phyloP scores from a whole-genome alignment of 2,113 vertebrate genomes.

The Cromileptes altivelis region DNA sequence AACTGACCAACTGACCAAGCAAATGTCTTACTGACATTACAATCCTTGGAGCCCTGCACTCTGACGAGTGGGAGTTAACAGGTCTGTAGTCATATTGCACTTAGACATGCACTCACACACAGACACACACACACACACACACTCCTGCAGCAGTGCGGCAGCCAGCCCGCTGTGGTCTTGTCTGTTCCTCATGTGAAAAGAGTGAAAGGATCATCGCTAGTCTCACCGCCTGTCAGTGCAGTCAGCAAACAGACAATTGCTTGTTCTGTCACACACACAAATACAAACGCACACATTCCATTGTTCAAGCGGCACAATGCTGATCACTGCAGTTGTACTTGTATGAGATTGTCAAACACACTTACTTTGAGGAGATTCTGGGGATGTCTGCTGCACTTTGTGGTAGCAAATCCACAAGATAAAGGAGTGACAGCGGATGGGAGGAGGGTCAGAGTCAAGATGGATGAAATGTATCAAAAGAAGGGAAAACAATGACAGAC shows the following conservation, averaged over 20 bases:
- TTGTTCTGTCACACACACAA: slow-evolving; percentile 4
- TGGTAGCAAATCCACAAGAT: slow-evolving; percentile 34
- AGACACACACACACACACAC: slow-evolving; percentile 3
- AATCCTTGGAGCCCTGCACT: slow-evolving; percentile 6
- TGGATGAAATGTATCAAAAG: slow-evolving; percentile 31
- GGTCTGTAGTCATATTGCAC: not conserved
- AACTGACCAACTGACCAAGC: slow-evolving; percentile 6
- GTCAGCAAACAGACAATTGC: slow-evolving; percentile 45
- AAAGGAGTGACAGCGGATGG: slow-evolving; percentile 28
- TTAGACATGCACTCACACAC: not conserved
- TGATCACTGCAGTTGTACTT: slow-evolving; percentile 37
- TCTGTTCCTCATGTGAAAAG: slow-evolving; percentile 39
- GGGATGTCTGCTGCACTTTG: slow-evolving; percentile 27
- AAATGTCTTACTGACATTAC: not conserved
- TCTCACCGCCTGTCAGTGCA: slow-evolving; percentile 19
- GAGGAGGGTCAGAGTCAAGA: slow-evolving; percentile 26
- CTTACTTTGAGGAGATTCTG: slow-evolving; percentile 69
- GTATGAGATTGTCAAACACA: slow-evolving; percentile 48
- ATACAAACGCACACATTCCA: slow-evolving; percentile 17
- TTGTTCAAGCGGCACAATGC: slow-evolving; percentile 28
- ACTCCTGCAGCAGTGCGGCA: slow-evolving; percentile 7
- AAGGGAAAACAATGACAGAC: slow-evolving; percentile 6
- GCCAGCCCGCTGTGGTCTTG: slow-evolving; percentile 16
- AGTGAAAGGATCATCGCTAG: slow-evolving; percentile 51
- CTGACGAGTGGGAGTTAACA: slow-evolving; percentile 15